These are phyloP conservation scores for Cyprinodon variegatus DNA, from an alignment of 2,113 vertebrate species.

Conservation along the genomic window DNA sequence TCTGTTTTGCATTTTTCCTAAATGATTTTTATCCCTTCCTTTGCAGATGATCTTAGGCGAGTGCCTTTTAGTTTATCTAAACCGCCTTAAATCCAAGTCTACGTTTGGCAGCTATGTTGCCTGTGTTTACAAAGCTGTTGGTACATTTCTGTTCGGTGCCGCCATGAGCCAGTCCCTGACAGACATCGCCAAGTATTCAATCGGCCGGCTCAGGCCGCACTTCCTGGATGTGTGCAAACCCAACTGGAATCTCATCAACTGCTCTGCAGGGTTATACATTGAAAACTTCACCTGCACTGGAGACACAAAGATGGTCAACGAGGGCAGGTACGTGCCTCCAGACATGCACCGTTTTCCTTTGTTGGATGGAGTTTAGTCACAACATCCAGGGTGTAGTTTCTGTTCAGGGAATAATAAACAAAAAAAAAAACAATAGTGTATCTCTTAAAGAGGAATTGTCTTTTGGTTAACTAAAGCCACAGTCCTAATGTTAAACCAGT, in stretches of 20 bases:
- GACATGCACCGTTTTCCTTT: neutral
- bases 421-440: neutral
- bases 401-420: no score
- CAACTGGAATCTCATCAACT: conserved; percentile 86
- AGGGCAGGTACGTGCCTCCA: conserved; percentile 86
- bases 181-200: conserved; percentile 97
- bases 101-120: conserved; percentile 90
- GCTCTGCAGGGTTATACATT: conserved; percentile 84
- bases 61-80: conserved; percentile 86
- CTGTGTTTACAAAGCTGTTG: conserved; percentile 91
- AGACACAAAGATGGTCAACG: conserved; percentile 76
- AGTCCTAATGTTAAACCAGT: neutral
- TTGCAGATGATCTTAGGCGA: conserved; percentile 93
- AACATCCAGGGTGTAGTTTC: neutral
- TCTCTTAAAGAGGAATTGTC: neutral
- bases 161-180: conserved; percentile 97
- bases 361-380: neutral
- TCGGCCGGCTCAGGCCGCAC: conserved; percentile 94
- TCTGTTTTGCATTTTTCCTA: neutral
- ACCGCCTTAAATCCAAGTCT: conserved; percentile 89
- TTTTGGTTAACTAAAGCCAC: neutral
- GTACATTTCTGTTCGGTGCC: conserved; percentile 95
- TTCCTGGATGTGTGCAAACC: conserved; percentile 91
- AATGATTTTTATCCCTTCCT: conserved; percentile 9
- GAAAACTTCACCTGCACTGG: conserved; percentile 88